Percentiles rank a stretch among this genome's conserved stretches.
phyloP scores from a whole-genome alignment of 2,113 vertebrate genomes.

The Tachycineta bicolor region DNA sequence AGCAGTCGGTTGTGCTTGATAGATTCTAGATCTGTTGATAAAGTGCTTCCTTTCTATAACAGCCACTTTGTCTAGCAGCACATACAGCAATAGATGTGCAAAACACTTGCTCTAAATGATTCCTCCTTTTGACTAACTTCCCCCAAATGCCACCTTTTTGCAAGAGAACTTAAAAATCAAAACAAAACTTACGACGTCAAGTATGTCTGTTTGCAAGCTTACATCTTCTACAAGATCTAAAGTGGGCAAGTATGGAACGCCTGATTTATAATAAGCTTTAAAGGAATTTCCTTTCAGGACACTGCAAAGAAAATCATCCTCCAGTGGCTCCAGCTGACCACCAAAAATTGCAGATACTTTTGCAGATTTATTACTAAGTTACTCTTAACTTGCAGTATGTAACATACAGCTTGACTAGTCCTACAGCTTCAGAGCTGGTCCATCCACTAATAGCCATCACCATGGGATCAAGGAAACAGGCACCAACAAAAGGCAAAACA shows the following conservation, averaged over 20 bases:
- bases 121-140: not conserved
- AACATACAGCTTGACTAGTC: not conserved
- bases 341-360: not conserved
- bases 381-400: not conserved
- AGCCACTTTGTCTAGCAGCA: not conserved
- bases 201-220: not conserved
- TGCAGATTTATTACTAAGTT: not conserved
- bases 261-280: not conserved
- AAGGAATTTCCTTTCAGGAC: not conserved
- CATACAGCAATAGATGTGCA: not conserved
- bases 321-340: not conserved
- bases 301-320: not conserved
- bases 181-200: not conserved
- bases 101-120: not conserved
- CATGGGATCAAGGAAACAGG: constrained; percentile 25
- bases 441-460: not conserved
- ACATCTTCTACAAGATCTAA: not conserved
- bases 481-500: not conserved
- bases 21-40: not conserved
- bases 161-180: not conserved
- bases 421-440: not conserved
- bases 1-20: not conserved
- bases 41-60: not conserved
- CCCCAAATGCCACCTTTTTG: not conserved
- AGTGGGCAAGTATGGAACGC: not conserved